Evolutionary conservation across 2,113 vertebrate species (phyloP).

Genomic region (Gadus macrocephalus): DNA sequence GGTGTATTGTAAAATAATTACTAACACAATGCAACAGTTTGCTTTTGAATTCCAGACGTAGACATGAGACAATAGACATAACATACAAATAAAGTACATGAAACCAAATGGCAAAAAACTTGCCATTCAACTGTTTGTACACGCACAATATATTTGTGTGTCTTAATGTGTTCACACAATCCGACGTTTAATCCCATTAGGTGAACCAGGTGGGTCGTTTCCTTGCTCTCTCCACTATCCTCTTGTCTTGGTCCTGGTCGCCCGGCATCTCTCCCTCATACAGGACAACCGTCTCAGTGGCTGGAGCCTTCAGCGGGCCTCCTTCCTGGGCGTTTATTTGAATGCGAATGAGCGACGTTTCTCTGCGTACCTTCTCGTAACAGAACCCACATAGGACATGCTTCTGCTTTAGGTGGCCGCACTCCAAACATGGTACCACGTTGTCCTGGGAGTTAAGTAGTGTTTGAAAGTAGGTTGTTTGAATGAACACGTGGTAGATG

Average conservation of each 20-base stretch:
- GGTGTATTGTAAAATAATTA: no score
- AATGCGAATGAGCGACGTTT: slow-evolving; percentile 76
- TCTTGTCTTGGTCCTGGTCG: slow-evolving; percentile 77
- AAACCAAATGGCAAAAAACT: no score
- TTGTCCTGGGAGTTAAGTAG: slow-evolving; percentile 71
- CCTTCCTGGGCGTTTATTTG: slow-evolving; percentile 82
- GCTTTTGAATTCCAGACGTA: no score
- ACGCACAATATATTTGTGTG: not conserved
- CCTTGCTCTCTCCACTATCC: slow-evolving; percentile 82
- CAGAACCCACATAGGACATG: slow-evolving; percentile 88
- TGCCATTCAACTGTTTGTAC: not conserved
- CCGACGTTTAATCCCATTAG: slow-evolving; percentile 35
- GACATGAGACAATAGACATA: no score
- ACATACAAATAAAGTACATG: no score
- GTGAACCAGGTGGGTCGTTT: slow-evolving; percentile 91
- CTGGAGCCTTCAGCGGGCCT: slow-evolving; percentile 76
- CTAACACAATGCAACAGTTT: no score
- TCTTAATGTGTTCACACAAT: not conserved
- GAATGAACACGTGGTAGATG: slow-evolving; percentile 9
- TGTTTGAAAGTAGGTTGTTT: no score
- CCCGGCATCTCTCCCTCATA: slow-evolving; percentile 80
- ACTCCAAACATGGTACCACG: slow-evolving; percentile 86
- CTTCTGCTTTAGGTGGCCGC: slow-evolving; percentile 91
- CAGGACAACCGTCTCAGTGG: slow-evolving; percentile 79
- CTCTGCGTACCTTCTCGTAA: slow-evolving; percentile 81